These are phyloP conservation scores for Pteropus rufus DNA, from an alignment of 2,797 vertebrate species.

Conservation along the genomic window DNA sequence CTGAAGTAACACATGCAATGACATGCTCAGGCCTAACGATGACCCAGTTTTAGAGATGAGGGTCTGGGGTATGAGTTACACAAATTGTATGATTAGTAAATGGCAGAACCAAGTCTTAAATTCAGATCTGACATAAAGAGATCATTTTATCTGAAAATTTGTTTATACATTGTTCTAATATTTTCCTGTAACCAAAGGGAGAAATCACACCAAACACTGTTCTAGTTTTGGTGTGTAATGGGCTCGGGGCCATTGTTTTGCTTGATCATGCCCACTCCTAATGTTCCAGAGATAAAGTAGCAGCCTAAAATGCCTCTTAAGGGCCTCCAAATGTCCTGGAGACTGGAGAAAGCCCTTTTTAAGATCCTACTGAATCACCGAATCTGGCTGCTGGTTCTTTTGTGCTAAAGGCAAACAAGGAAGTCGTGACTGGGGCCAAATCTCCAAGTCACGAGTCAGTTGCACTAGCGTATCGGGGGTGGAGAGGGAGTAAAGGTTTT, in stretches of 20 bases:
- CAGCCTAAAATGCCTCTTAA: neutral
- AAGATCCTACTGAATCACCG: neutral
- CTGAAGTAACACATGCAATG: neutral
- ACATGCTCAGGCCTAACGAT: neutral
- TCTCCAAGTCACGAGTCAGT: conserved; percentile 37
- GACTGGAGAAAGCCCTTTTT: conserved; percentile 30
- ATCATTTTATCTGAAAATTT: neutral
- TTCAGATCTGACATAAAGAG: neutral
- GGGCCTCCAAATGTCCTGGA: neutral
- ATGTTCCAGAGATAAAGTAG: conserved; percentile 44
- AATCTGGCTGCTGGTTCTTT: conserved; percentile 6
- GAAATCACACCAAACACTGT: neutral
- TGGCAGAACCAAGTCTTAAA: neutral
- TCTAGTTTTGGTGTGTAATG: neutral
- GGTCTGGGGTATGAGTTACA: neutral
- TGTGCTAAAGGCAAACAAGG: conserved; percentile 58
- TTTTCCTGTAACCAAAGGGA: conserved; percentile 26
- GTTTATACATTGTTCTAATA: neutral
- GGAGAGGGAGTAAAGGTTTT: neutral
- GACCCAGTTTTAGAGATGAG: neutral
- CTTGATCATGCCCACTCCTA: conserved; percentile 34
- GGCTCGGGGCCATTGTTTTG: conserved; percentile 25
- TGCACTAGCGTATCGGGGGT: neutral
- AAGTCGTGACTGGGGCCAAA: conserved; percentile 23
- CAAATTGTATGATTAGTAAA: neutral